Evolutionary conservation across 2,113 vertebrate genomes (phyloP).

Genomic region (Ageneiosus marmoratus): DNA sequence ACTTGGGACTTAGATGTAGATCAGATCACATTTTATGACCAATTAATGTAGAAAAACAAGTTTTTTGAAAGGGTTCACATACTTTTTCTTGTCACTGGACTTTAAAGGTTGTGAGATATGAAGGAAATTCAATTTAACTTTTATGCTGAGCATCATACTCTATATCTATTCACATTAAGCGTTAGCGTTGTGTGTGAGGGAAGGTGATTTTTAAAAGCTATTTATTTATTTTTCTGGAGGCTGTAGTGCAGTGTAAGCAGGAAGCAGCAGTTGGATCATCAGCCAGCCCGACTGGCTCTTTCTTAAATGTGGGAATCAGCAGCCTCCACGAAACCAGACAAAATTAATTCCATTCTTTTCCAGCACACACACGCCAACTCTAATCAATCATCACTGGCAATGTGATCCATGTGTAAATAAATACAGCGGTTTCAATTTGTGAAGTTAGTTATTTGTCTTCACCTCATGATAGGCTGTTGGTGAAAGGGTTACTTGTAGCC

Average conservation of each 20-base stretch:
- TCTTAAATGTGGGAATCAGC: conserved; percentile 47
- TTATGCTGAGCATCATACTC: conserved; percentile 51
- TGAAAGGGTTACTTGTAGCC: conserved; percentile 13
- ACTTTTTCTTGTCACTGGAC: too few relatives aligned
- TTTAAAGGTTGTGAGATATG: conserved; percentile 25
- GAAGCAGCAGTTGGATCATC: conserved; percentile 43
- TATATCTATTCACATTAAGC: conserved; percentile 48
- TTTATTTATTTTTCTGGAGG: conserved; percentile 41
- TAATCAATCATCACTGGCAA: conserved; percentile 45
- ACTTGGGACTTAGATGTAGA: too few relatives aligned
- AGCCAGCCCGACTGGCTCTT: conserved; percentile 36
- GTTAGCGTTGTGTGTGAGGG: conserved; percentile 21
- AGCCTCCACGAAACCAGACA: conserved; percentile 20
- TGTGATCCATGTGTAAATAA: conserved; percentile 11
- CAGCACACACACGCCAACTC: conserved; percentile 30
- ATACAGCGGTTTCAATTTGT: conserved; percentile 10
- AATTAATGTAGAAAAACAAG: too few relatives aligned
- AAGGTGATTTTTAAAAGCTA: conserved; percentile 46
- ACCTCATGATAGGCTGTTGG: background rate
- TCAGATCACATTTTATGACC: too few relatives aligned
- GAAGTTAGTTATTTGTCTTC: conserved; percentile 25
- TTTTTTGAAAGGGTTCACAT: too few relatives aligned
- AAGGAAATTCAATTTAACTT: conserved; percentile 51
- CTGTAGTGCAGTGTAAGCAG: conserved; percentile 53
- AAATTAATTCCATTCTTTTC: conserved; percentile 13